phyloP scores from a whole-genome alignment of 1,140 invertebrate species.

The Dufourea novaeangliae region DNA sequence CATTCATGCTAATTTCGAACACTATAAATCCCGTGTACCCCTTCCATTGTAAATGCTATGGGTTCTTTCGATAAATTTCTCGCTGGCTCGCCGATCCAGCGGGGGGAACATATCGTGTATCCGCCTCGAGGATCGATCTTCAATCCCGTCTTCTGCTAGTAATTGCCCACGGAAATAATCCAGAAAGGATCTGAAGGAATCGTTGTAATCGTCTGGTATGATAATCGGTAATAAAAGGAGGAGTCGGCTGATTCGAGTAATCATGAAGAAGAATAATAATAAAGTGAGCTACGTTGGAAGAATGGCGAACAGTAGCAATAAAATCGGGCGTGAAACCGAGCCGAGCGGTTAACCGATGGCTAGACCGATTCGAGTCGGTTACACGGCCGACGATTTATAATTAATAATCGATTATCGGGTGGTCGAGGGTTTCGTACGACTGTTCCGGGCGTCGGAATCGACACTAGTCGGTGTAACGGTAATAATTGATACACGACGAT shows the following conservation, averaged over 20 bases:
- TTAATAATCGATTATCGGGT: neutral
- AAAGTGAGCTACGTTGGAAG: neutral
- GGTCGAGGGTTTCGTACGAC: neutral
- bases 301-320: constrained; percentile 18
- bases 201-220: neutral
- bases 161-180: neutral
- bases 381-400: constrained; percentile 26
- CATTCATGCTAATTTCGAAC: constrained; percentile 64
- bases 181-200: neutral
- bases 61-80: constrained; percentile 66
- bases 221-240: neutral
- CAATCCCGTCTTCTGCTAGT: no score
- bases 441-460: constrained; percentile 1
- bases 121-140: neutral
- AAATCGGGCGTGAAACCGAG: constrained; percentile 13
- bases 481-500: constrained; percentile 23
- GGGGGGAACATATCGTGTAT: neutral
- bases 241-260: neutral
- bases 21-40: constrained; percentile 58
- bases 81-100: constrained; percentile 31
- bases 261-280: constrained; percentile 23
- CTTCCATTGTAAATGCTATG: constrained; percentile 51
- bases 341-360: neutral
- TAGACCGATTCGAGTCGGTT: constrained; percentile 16
- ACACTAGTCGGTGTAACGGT: neutral